Evolutionary conservation across 1,140 invertebrate species (phyloP).

Genomic region (Papilio glaucus): DNA sequence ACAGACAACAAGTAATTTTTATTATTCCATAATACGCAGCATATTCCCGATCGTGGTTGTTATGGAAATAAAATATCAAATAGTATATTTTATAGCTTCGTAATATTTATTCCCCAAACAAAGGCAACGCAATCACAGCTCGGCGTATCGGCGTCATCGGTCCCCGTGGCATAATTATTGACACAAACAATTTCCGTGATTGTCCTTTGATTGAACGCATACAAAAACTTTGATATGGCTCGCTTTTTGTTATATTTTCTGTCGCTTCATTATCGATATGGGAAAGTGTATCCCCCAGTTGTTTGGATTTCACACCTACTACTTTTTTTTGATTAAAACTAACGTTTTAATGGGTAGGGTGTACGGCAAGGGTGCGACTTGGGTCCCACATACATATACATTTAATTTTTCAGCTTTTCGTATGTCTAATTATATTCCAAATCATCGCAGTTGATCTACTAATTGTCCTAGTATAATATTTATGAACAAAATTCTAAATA

Average conservation of each 20-base stretch:
- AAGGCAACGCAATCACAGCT: slow-evolving; percentile 52
- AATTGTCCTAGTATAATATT: no score
- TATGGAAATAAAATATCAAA: no score
- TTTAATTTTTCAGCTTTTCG: slow-evolving; percentile 45
- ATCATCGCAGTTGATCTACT: no score
- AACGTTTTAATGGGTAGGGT: slow-evolving; percentile 59
- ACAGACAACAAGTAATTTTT: no score
- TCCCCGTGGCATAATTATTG: slow-evolving; percentile 58
- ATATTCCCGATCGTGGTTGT: no score
- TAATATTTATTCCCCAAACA: slow-evolving; percentile 33
- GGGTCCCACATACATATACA: slow-evolving; percentile 56
- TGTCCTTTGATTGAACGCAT: slow-evolving; percentile 62
- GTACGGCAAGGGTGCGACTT: slow-evolving; percentile 65
- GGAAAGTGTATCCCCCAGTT: slow-evolving; percentile 70
- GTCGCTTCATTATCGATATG: slow-evolving; percentile 77
- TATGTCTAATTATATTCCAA: background rate
- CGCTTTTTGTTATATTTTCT: slow-evolving; percentile 62
- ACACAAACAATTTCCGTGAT: slow-evolving; percentile 66
- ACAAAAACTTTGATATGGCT: slow-evolving; percentile 47
- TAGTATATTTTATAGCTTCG: no score
- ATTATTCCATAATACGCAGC: no score
- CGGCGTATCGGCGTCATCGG: slow-evolving; percentile 57
- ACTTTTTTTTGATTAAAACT: slow-evolving; percentile 75
- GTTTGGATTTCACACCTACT: slow-evolving; percentile 77
- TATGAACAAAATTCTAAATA: no score